Base-by-base conservation (phyloP, 2,797 vertebrate genomes). In the Acomys russatus region DNA sequence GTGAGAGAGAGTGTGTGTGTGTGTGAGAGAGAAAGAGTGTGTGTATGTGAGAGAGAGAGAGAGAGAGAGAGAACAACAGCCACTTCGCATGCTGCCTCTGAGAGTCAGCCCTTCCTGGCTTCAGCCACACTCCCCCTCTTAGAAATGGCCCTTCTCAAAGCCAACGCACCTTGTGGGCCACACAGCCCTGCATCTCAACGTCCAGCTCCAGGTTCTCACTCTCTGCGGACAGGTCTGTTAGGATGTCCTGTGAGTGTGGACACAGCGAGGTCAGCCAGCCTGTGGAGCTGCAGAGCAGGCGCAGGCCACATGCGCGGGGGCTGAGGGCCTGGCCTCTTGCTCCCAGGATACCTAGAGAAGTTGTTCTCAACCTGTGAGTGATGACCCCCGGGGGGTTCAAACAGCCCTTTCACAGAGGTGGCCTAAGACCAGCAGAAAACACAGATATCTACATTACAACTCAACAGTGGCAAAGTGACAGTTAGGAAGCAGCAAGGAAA, bases 161-260 rank as follows among this genome's bases (percentile, higher is more conserved):
- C 59, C 7, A 23, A 12, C 92, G 8, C 93, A 99, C 99, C 99
- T 99, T 99, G 97, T 99, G 99, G 94, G 99, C 99, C 33, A 99
- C 99, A 90, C 99, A 99, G 66, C 99, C 99, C 95, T 99, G 99
- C 0, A 99, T 97, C 78, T 99, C 99, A 1, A 99, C 99, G 38
- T 99, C 99, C 15, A 99, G 97, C 0, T 99, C 98, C 85, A 99
- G 96, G 97, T 99, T 98, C 97, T 99, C 99, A 5, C 99, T 99
- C 33, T 99, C 99, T 0, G 99, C 99, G 0, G 99, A 99, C 86
- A 99, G 99, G 91, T 99, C 99, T 0, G 99, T 99, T 76, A 99
- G 98, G 79, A 99, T 98, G 35, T 99, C 99, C 99, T 99, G 97
- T 1, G 59, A 89, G 96, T 94, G 68, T 86, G 61, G 11, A 10